Evolutionary conservation across 2,113 vertebrate species (phyloP).

Genomic region (Psittacula cyanocephala): DNA sequence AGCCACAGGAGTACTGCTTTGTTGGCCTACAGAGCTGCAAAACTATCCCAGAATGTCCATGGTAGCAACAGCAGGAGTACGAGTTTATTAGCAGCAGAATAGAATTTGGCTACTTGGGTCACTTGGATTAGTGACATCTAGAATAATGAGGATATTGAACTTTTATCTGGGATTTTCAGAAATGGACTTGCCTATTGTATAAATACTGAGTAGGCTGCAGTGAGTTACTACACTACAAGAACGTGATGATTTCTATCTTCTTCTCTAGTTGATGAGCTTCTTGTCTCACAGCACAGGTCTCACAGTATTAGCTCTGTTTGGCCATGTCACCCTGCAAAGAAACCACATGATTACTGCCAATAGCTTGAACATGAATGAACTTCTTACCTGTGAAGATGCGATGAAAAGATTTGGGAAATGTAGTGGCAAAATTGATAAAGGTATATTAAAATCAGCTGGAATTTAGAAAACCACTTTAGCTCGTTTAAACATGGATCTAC

Average conservation of each 20-base stretch:
- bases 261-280: neutral
- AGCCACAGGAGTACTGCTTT: rapidly evolving
- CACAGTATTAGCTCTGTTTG: neutral
- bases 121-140: neutral
- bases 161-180: neutral
- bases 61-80: neutral
- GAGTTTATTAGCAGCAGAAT: neutral
- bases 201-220: neutral
- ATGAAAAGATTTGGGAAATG: neutral
- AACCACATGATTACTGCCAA: neutral
- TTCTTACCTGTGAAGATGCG: neutral
- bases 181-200: neutral
- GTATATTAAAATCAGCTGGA: neutral
- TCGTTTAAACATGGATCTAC: neutral
- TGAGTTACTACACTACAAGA: neutral
- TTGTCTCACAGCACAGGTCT: neutral
- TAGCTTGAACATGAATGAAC: neutral
- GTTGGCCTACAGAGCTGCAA: neutral
- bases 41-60: neutral
- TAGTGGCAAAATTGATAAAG: neutral
- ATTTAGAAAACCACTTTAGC: neutral
- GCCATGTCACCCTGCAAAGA: neutral
- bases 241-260: neutral
- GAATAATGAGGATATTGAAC: neutral
- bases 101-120: neutral